These are phyloP conservation scores for Epinephelus coioides DNA, from an alignment of 2,797 vertebrate genomes.

Conservation along the genomic window DNA sequence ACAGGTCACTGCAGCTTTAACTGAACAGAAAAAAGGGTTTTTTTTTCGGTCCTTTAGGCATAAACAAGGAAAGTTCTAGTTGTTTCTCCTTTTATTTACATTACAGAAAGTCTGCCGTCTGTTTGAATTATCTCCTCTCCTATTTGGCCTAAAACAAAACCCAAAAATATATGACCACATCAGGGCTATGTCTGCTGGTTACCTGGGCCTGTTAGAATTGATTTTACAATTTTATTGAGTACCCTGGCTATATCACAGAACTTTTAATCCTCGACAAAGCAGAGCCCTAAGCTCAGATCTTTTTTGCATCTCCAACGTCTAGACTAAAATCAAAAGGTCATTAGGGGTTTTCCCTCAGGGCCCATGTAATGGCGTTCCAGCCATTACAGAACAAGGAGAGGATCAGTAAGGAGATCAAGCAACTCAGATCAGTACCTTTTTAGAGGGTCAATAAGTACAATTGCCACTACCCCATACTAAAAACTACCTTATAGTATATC, in stretches of 20 bases:
- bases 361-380: constrained; percentile 32
- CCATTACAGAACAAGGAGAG: constrained; percentile 41
- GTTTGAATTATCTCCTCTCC: neutral
- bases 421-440: constrained; percentile 47
- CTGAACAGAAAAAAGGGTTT: constrained; percentile 3
- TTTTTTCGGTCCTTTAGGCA: neutral
- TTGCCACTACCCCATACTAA: constrained; percentile 14
- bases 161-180: neutral
- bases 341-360: constrained; percentile 45
- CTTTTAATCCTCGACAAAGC: constrained; percentile 46
- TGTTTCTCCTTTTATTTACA: neutral
- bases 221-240: constrained; percentile 33
- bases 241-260: constrained; percentile 22
- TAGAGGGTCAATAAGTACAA: constrained; percentile 28
- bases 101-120: neutral
- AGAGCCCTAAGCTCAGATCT: constrained; percentile 33
- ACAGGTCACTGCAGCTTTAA: constrained; percentile 36
- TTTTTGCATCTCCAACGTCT: constrained; percentile 42
- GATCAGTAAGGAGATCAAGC: constrained; percentile 56
- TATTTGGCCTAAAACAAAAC: constrained; percentile 5
- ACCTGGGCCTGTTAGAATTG: constrained; percentile 12
- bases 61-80: neutral
- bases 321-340: constrained; percentile 58
- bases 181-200: neutral
- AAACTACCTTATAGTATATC: neutral